Evolutionary conservation across 2,888 invertebrate genomes (phyloP), one percentile per base, ranked within the genome.

Genomic region (Allacma fusca): DNA sequence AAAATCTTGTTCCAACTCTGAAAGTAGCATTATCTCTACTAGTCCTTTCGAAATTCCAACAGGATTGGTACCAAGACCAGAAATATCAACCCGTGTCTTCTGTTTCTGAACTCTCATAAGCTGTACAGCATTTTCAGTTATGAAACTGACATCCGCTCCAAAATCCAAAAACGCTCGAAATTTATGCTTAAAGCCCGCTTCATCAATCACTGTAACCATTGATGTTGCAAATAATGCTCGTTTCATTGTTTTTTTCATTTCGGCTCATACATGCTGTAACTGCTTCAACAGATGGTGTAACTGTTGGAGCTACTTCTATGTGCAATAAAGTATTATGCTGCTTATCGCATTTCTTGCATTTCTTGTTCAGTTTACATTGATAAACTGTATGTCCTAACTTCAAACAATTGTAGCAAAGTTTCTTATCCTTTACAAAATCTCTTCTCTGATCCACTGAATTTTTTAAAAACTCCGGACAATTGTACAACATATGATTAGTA

Each of bases 371-470:
- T 13, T 7, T 40, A 34, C 76, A 76, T n/a, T 76, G 7, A 21
- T 62, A 69, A 12, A 34, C 57, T 19, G 40, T 68, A 57, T 40
- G 43, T 7, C 21, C 21, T 12, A 21, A 5, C 40, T 40, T 40
- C 5, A 76, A 34, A 24, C 76, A 76, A 21, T 76, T 76, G 57
- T 50, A 76, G 21, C 76, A 76, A 4, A 69, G n/a, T 2, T 24
- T 26, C 43, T 69, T 26, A 23, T 19, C 40, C 2, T 21, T 21
- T 1, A 70, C 59, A 12, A 69, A 9, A 1, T 57, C 19, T 16
- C n/a, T 12, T 9, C 67, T 34, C 9, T 69, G 69, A 19, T 50
- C 43, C 1, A 57, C 23, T 1, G 57, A 19, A 1, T 9, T 40
- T 13, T 40, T 40, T 13, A 40, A 13, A 13, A 40, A 40, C 5